Percentiles rank a stretch among this genome's conserved stretches.
These are phyloP conservation scores for Chrysochloris asiatica DNA, from an alignment of 2,113 vertebrate genomes.

Conservation along the genomic window DNA sequence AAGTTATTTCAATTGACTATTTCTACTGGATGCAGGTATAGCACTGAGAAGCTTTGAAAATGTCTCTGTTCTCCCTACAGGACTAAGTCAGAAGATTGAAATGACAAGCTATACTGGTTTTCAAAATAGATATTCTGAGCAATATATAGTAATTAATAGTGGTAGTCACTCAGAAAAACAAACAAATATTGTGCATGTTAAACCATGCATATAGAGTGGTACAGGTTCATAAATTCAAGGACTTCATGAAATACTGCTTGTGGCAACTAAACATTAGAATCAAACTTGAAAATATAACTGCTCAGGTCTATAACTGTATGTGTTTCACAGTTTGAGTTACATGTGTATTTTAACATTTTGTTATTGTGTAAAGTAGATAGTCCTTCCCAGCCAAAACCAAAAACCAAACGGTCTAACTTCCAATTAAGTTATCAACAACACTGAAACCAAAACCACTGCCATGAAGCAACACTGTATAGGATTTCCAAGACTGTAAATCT, in stretches of 20 bases:
- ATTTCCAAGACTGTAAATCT: too few relatives aligned
- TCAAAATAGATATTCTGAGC: conserved; percentile 47
- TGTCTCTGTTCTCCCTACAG: conserved; percentile 25
- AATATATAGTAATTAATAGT: conserved; percentile 31
- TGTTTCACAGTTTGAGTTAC: conserved; percentile 14
- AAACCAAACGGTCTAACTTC: conserved; percentile 38
- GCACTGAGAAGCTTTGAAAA: conserved; percentile 73
- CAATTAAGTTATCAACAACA: conserved; percentile 36
- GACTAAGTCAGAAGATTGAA: conserved; percentile 31
- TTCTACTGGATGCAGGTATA: conserved; percentile 76
- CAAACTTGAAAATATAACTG: neutral
- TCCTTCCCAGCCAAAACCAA: conserved; percentile 17
- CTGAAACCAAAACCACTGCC: too few relatives aligned
- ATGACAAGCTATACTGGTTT: conserved; percentile 41
- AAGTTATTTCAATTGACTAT: conserved; percentile 65
- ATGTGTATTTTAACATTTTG: neutral
- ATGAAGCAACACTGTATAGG: too few relatives aligned
- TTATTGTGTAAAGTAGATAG: neutral
- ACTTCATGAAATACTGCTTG: conserved; percentile 24
- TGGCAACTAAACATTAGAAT: conserved; percentile 1
- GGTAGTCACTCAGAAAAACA: conserved; percentile 10
- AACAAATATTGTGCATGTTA: conserved; percentile 12
- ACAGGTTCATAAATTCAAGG: conserved; percentile 41
- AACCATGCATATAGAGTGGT: neutral
- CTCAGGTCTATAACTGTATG: neutral